Evolutionary conservation across 2,888 invertebrate species (phyloP).

Genomic region (Neoaliturus tenellus): DNA sequence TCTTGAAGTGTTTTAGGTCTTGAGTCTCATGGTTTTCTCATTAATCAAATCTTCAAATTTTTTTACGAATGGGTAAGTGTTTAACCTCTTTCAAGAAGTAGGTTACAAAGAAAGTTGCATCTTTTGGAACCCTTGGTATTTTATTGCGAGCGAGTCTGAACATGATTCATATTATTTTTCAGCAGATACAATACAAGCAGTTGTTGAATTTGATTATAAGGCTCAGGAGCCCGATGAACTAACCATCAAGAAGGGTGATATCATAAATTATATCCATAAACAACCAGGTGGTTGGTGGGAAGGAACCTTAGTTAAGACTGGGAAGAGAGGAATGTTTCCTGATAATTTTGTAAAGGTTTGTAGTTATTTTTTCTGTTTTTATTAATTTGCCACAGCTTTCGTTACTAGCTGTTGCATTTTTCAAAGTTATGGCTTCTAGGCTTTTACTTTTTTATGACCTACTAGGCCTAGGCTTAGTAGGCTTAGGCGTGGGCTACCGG

Average conservation of each 20-base stretch:
- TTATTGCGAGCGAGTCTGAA: background rate
- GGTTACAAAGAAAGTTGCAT: constrained; percentile 1
- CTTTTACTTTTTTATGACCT: no score
- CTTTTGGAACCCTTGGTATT: background rate
- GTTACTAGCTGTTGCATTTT: no score
- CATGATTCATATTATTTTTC: constrained; percentile 65
- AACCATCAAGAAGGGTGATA: constrained; percentile 90
- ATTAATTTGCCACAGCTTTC: no score
- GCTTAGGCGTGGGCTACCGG: no score
- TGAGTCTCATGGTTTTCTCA: constrained; percentile 5
- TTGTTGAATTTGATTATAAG: constrained; percentile 91
- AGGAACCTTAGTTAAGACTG: constrained; percentile 90
- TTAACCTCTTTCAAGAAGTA: constrained; percentile 30
- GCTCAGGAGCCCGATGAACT: constrained; percentile 95
- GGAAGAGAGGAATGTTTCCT: constrained; percentile 95
- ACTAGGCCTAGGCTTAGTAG: no score
- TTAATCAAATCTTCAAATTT: background rate
- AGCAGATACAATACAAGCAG: constrained; percentile 80
- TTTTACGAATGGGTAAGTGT: constrained; percentile 34
- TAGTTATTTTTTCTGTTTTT: constrained; percentile 39
- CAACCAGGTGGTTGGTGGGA: constrained; percentile 99
- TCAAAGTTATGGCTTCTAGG: no score
- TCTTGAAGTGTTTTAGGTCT: background rate
- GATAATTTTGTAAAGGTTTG: constrained; percentile 94
- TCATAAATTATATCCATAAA: constrained; percentile 89